Evolutionary conservation across 2,888 invertebrate species (phyloP).

Genomic region (Nephrotoma flavescens): DNA sequence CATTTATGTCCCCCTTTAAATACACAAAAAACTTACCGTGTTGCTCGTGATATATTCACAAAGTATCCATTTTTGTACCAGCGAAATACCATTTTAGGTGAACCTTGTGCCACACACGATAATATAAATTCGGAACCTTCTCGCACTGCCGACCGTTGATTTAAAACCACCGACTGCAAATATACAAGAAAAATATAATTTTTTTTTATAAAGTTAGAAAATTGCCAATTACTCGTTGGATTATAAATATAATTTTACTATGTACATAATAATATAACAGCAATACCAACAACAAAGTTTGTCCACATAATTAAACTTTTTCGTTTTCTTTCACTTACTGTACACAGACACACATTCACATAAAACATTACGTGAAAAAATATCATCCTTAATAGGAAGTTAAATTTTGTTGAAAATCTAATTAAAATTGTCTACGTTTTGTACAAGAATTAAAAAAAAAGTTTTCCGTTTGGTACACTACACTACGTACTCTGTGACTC

Average conservation of each 20-base stretch:
- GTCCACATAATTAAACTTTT: background rate
- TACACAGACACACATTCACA: background rate
- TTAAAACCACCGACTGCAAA: conserved; percentile 37
- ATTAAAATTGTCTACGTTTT: background rate
- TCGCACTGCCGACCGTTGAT: conserved; percentile 38
- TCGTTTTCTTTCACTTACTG: background rate
- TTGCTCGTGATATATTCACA: conserved; percentile 58
- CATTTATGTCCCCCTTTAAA: no score
- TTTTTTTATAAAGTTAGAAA: background rate
- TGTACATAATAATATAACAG: background rate
- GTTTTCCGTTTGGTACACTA: background rate
- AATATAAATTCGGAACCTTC: conserved; percentile 63
- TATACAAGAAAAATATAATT: conserved; percentile 14
- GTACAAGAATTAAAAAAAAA: background rate
- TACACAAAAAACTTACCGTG: conserved; percentile 38
- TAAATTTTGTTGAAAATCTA: background rate
- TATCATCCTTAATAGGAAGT: background rate
- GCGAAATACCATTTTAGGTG: conserved; percentile 54
- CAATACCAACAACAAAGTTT: background rate
- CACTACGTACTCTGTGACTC: background rate
- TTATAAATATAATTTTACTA: background rate
- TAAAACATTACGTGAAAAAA: background rate
- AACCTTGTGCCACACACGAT: conserved; percentile 64
- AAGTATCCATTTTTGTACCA: conserved; percentile 71
- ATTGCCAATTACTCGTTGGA: background rate